Base-by-base conservation (phyloP, 2,888 invertebrate species). In the Resseliella maxima region DNA sequence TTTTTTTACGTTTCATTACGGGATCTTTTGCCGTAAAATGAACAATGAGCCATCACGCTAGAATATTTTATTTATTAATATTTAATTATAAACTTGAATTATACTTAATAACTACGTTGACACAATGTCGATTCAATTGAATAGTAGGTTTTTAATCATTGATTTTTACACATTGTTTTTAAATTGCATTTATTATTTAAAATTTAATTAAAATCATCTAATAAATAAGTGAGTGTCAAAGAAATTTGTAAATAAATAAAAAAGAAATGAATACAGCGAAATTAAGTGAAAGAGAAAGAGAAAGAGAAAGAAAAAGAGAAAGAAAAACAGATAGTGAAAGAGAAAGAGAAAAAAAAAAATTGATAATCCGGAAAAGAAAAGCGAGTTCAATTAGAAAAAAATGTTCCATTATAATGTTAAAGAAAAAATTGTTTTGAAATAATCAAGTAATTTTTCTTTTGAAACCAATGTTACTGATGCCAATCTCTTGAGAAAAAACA, bases 101-200 rank as follows among this genome's bases (percentile, higher is more conserved):
- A 15, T 1, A 6, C 72, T 72, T 72, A 72, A 31, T 12, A 10
- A 0, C 35, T 35, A 72, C 1, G 72, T 35, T 38, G 83, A 83
- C 83, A 38, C n/a, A 10, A 36, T 38, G 38, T 83, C 83, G n/a
- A 38, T 38, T 83, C 38, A 83, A 83, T 83, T 83, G 83, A 83
- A 83, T 83, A 83, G 83, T 83, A 83, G 83, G 83, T 83, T 31
- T 35, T 83, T 21, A 83, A 83, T 72, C 31, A 72, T 31, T 72
- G 24, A 35, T 83, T 64, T 83, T 83, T 83, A 83, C 83, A 83
- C 83, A 38, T 83, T 5, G 38, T 38, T 1, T 1, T 35, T 36
- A 36, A 81, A 8, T 41, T 41, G 46, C 2, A 50, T 15, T 50
- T 50, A 50, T 27, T 64, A 27, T 27, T 31, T 64, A 6, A 54